Base-by-base conservation (phyloP, 2,797 vertebrate genomes). In the Urosaurus nigricauda region DNA sequence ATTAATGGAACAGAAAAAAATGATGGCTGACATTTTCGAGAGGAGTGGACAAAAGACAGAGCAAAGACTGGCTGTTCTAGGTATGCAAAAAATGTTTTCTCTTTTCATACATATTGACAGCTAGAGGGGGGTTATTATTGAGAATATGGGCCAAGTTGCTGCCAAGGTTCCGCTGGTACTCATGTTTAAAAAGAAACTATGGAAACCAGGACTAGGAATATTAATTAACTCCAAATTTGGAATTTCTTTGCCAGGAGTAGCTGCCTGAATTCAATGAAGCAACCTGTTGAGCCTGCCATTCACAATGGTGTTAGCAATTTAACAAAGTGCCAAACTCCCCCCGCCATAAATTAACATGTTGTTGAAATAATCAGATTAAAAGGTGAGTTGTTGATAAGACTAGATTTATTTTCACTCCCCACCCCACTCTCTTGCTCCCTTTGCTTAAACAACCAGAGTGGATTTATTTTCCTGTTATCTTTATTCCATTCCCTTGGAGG, bases 191-290 rank as follows among this genome's bases (percentile, higher is more conserved):
- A 97, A 97, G 97, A 97, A 97, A 97, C 97, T 97, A 97, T 98
- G 97, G 97, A 97, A 97, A 97, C 97, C 95, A 96, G 88, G 89
- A 96, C 96, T 93, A 96, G 96, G 95, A 97, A 97, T 98, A 98
- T 98, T 97, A 97, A 98, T 98, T 97, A 97, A 97, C 96, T 96
- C 97, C 95, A 97, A 97, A 97, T 97, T 96, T 95, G 96, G 97
- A 97, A 97, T 97, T 96, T 95, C 96, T 96, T 94, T 96, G 96
- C 96, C 96, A 97, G 95, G 92, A 96, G 93, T 94, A 93, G 96
- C 95, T 95, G 95, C 96, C 95, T 95, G 95, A 97, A 95, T 97
- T 97, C 96, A 96, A 94, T 96, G 96, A 95, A 96, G 96, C 92
- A 95, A 96, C 96, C 97, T 96, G 96, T 97, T 97, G 97, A 94